These are phyloP conservation scores for Trissoscelio sp. DNA, from an alignment of 2,888 invertebrate species.

Conservation along the genomic window DNA sequence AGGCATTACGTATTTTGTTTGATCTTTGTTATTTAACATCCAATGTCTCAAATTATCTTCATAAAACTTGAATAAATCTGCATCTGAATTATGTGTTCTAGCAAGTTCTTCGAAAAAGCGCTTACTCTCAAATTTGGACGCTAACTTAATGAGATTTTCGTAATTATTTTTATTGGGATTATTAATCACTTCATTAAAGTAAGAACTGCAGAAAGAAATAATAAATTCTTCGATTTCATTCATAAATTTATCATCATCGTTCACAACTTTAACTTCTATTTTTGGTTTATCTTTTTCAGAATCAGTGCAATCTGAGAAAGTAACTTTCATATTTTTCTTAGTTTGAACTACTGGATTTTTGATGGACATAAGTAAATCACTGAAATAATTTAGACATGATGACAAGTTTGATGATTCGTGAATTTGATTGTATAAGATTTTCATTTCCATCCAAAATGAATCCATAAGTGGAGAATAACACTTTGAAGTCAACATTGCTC, in stretches of 20 bases:
- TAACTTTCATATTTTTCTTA: constrained; percentile 85
- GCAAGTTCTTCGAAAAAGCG: constrained; percentile 84
- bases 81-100: constrained; percentile 76
- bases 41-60: constrained; percentile 83
- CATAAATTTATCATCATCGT: constrained; percentile 81
- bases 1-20: constrained; percentile 85
- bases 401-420: constrained; percentile 36
- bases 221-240: constrained; percentile 84
- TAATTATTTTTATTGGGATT: constrained; percentile 83
- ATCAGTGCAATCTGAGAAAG: constrained; percentile 83
- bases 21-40: constrained; percentile 84
- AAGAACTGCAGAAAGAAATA: constrained; percentile 84
- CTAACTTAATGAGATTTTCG: constrained; percentile 84
- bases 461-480: constrained; percentile 80
- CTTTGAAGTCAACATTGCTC: constrained; percentile 76
- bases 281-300: constrained; percentile 58
- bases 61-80: constrained; percentile 81
- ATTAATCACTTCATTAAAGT: constrained; percentile 85
- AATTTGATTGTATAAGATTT: constrained; percentile 70
- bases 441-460: constrained; percentile 83
- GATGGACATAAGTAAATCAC: constrained; percentile 84
- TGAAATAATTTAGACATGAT: constrained; percentile 77
- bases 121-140: constrained; percentile 85
- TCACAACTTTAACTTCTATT: constrained; percentile 42
- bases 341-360: constrained; percentile 82